Percentiles rank a stretch among this genome's conserved stretches.
Conservation (phyloP, 2,797 vertebrate species). For the Acanthopagrus latus region DNA sequence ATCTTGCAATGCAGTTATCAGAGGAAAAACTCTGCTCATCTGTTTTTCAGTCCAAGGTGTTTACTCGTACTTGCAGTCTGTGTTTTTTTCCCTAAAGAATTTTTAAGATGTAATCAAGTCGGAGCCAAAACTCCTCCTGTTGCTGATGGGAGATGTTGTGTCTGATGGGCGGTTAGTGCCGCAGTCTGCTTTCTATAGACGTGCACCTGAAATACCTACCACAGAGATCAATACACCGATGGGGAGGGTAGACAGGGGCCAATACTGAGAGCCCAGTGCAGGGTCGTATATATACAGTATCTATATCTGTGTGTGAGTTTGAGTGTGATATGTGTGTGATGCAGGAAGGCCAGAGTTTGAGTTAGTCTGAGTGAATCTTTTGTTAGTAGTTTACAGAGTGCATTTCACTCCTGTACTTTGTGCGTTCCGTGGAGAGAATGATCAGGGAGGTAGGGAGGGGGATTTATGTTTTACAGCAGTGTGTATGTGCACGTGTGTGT, state of each 20-base stretch:
- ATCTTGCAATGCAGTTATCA: slow-evolving; percentile 4
- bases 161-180: slow-evolving; percentile 62
- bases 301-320: slow-evolving; percentile 23
- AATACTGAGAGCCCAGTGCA: slow-evolving; percentile 45
- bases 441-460: slow-evolving; percentile 26
- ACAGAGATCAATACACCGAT: slow-evolving; percentile 59
- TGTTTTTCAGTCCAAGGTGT: slow-evolving; percentile 36
- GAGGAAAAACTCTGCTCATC: slow-evolving; percentile 28
- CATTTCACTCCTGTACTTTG: slow-evolving; percentile 38
- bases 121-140: slow-evolving; percentile 44
- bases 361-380: slow-evolving; percentile 41
- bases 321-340: slow-evolving; percentile 21
- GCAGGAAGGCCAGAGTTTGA: slow-evolving; percentile 41
- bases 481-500: slow-evolving; percentile 4
- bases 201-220: slow-evolving; percentile 67
- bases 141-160: slow-evolving; percentile 47
- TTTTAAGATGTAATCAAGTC: slow-evolving; percentile 52
- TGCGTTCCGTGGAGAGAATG: slow-evolving; percentile 29
- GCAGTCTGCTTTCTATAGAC: slow-evolving; percentile 66
- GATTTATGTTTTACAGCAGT: slow-evolving; percentile 23
- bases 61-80: slow-evolving; percentile 25
- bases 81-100: slow-evolving; percentile 50
- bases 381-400: slow-evolving; percentile 42
- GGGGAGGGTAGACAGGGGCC: slow-evolving; percentile 59
- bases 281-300: slow-evolving; percentile 46